Conservation (phyloP, 2,113 vertebrate genomes). For the Psephotus haematonotus region DNA sequence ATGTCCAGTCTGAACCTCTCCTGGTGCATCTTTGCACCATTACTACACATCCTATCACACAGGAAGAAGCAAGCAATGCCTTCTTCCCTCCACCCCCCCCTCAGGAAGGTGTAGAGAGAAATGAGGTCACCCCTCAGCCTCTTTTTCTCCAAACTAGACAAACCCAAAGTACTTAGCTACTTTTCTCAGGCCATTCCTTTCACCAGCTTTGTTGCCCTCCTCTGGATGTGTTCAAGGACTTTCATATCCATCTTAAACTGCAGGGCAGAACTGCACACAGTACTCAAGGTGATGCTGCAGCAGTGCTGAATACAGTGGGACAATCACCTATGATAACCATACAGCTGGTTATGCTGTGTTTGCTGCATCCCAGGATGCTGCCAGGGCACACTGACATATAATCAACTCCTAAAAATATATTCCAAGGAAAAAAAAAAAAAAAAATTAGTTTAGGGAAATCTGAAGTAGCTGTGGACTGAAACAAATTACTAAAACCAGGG, state of each 20-base stretch:
- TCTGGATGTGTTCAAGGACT: not conserved
- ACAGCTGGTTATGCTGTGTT: not conserved
- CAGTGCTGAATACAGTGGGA: not conserved
- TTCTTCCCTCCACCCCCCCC: not conserved
- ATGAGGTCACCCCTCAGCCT: not conserved
- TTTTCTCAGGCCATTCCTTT: not conserved
- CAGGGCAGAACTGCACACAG: not conserved
- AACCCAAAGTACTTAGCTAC: not conserved
- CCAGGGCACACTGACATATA: not conserved
- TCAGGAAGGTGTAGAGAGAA: not conserved
- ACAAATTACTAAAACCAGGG: not conserved
- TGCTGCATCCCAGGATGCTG: not conserved
- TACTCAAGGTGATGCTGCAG: not conserved
- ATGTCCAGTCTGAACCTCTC: not conserved
- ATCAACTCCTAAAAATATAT: not conserved
- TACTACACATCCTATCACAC: rapidly evolving
- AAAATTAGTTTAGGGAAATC: not conserved
- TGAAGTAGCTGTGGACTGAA: not conserved
- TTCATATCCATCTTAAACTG: not conserved
- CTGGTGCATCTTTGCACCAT: not conserved
- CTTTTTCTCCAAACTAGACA: not conserved
- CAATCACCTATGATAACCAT: rapidly evolving
- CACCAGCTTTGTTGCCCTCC: not conserved
- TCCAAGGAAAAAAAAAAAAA: not conserved
- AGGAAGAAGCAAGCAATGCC: not conserved